Conservation (phyloP, 2,888 invertebrate genomes). For the Lamellibrachia columna region DNA sequence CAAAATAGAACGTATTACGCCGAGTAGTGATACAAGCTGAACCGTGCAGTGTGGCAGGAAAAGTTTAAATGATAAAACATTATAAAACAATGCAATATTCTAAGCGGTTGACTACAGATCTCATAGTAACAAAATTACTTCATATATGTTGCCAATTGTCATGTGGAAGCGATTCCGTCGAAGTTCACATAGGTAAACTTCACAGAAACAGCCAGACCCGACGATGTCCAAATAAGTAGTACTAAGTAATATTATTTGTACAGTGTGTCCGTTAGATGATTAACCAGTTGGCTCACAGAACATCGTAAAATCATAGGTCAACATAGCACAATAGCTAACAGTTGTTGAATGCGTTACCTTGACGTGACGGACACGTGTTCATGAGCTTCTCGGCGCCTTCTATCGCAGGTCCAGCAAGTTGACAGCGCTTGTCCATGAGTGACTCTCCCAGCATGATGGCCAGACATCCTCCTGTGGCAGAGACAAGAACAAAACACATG, state of each 20-base stretch:
- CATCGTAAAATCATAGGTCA: background rate
- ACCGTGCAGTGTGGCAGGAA: too few relatives aligned
- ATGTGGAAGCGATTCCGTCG: background rate
- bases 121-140: background rate
- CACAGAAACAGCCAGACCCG: too few relatives aligned
- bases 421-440: background rate
- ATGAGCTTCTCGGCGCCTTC: background rate
- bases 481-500: background rate
- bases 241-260: background rate
- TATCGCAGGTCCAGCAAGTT: background rate
- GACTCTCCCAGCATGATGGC: background rate
- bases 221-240: too few relatives aligned
- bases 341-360: background rate
- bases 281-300: background rate
- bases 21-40: background rate
- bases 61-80: background rate
- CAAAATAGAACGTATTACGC: background rate
- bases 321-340: background rate
- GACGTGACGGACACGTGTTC: background rate
- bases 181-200: too few relatives aligned
- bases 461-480: background rate
- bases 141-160: background rate
- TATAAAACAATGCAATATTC: background rate
- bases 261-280: background rate
- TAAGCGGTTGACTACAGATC: background rate